phyloP scores from a whole-genome alignment of 2,888 invertebrate genomes.

The Agonopterix arenella region DNA sequence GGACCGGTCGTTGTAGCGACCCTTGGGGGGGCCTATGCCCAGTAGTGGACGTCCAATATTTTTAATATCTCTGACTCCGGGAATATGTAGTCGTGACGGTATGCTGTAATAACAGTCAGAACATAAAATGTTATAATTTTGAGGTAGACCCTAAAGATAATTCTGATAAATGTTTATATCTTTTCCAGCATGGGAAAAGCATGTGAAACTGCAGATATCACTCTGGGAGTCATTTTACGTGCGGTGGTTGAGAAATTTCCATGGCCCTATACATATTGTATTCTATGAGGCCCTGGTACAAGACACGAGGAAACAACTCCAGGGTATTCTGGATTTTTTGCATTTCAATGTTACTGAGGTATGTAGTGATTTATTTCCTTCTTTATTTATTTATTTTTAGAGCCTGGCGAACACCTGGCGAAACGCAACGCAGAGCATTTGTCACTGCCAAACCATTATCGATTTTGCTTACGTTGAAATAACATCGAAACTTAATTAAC shows the following conservation, averaged over 20 bases:
- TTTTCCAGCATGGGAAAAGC: background rate
- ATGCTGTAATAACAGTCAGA: background rate
- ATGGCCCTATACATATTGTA: constrained; percentile 81
- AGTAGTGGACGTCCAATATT: no score
- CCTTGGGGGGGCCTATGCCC: no score
- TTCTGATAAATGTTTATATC: background rate
- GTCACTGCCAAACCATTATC: no score
- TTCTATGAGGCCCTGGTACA: constrained; percentile 82
- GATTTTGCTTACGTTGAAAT: no score
- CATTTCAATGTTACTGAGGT: constrained; percentile 74
- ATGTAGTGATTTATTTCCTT: constrained; percentile 12
- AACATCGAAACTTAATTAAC: no score
- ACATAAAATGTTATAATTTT: background rate
- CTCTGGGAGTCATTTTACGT: constrained; percentile 83
- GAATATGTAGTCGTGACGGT: background rate
- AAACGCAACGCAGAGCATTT: no score
- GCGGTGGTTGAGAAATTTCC: constrained; percentile 83
- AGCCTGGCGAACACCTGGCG: no score
- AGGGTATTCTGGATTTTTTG: constrained; percentile 77
- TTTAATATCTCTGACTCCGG: no score
- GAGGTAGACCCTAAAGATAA: background rate
- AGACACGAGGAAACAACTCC: constrained; percentile 76
- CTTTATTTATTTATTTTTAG: no score
- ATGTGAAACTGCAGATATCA: constrained; percentile 61
- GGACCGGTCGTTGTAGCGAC: no score